phyloP scores from a whole-genome alignment of 2,113 vertebrate genomes.

The Scartelaos histophorus region DNA sequence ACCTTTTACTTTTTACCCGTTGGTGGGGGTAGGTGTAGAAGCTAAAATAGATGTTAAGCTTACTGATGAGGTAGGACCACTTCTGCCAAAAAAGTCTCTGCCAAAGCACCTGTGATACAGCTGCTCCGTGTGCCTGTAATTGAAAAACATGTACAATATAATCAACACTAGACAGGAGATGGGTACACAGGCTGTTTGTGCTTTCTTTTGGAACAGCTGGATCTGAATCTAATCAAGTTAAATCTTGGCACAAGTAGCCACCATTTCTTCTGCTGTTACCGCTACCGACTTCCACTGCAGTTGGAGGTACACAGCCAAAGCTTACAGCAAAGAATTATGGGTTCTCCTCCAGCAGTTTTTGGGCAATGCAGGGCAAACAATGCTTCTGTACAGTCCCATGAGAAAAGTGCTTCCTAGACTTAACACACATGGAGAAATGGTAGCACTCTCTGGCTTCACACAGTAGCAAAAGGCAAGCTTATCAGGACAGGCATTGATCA shows the following conservation, averaged over 20 bases:
- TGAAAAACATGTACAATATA: conserved; percentile 11
- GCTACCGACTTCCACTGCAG: conserved; percentile 74
- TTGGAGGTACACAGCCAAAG: conserved; percentile 74
- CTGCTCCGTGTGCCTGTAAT: conserved; percentile 9
- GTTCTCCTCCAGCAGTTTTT: conserved; percentile 77
- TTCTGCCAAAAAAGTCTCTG: conserved; percentile 9
- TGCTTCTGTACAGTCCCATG: conserved; percentile 61
- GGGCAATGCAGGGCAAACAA: conserved; percentile 67
- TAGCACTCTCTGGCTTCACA: conserved; percentile 37
- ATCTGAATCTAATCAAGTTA: conserved; percentile 78
- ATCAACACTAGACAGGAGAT: conserved; percentile 39
- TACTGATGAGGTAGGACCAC: conserved; percentile 3
- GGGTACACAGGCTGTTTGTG: conserved; percentile 46
- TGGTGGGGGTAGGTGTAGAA: not conserved
- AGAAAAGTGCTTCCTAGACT: conserved; percentile 45
- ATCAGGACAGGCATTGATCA: conserved; percentile 19
- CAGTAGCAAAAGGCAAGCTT: conserved; percentile 19
- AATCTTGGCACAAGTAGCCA: conserved; percentile 65
- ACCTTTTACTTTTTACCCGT: not conserved
- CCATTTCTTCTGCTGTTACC: conserved; percentile 60
- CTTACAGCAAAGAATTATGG: conserved; percentile 78
- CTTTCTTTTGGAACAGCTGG: conserved; percentile 67
- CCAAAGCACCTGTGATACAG: conserved; percentile 7
- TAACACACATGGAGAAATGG: conserved; percentile 53
- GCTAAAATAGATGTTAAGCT: not conserved